Evolutionary conservation across 2,113 vertebrate genomes (phyloP).

Genomic region (Fregetta grallaria): DNA sequence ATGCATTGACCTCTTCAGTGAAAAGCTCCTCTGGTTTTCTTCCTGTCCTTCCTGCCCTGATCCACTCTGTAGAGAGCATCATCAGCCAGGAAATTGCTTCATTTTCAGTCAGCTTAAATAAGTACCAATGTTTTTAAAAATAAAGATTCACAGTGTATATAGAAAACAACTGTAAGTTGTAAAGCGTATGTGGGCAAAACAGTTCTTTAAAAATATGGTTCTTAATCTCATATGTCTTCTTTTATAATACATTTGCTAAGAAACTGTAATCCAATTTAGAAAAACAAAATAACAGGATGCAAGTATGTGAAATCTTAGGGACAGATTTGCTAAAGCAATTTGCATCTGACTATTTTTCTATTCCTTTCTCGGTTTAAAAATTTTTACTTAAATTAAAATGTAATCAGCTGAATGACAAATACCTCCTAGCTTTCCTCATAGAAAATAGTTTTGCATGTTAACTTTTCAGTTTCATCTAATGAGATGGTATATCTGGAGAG

Average conservation of each 20-base stretch:
- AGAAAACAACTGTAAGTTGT: background rate
- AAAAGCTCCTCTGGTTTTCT: background rate
- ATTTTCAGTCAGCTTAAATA: background rate
- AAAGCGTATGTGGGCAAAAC: background rate
- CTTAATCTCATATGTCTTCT: background rate
- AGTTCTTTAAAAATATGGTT: background rate
- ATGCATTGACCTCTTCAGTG: background rate
- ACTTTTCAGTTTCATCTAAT: background rate
- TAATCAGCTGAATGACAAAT: background rate
- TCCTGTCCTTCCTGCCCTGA: background rate
- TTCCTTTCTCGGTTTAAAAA: background rate
- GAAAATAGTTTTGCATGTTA: background rate
- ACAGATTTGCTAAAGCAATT: background rate
- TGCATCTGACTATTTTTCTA: background rate
- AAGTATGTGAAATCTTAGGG: background rate
- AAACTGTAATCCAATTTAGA: background rate
- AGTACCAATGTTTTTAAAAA: background rate
- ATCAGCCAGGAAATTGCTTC: background rate
- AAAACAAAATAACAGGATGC: background rate
- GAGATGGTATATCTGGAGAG: background rate
- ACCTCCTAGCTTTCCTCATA: background rate
- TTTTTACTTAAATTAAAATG: slow-evolving; percentile 2
- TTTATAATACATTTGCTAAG: background rate
- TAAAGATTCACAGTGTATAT: background rate
- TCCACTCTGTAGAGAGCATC: background rate